Conservation (phyloP, 2,113 vertebrate species). For the Semnornis frantzii region DNA sequence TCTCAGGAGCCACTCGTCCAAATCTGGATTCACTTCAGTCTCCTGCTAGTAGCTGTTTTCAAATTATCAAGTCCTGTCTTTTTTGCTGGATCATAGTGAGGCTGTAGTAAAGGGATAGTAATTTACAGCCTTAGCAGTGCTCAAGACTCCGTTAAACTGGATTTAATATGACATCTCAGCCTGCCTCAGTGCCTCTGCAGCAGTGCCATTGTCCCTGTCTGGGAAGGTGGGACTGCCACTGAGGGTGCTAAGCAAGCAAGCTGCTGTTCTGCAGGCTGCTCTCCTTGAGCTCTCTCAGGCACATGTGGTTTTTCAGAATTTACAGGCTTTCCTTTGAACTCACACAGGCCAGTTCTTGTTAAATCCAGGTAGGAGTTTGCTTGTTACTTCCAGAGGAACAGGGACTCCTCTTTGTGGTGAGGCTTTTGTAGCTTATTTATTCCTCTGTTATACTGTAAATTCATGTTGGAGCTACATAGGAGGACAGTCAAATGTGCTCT, state of each 20-base stretch:
- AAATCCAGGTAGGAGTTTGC: neutral
- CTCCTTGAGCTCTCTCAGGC: neutral
- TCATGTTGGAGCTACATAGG: neutral
- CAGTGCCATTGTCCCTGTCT: neutral
- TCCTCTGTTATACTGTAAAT: neutral
- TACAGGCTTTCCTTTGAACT: neutral
- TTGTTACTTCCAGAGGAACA: neutral
- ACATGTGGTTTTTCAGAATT: neutral
- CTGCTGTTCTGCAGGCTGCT: neutral
- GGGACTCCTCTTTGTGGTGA: neutral
- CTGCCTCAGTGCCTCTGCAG: neutral
- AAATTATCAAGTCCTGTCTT: neutral
- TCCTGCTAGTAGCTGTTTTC: neutral
- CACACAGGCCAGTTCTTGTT: neutral
- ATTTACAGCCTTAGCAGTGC: neutral
- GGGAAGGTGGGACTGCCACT: neutral
- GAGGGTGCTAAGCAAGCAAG: neutral
- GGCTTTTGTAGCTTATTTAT: neutral
- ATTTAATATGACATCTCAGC: neutral
- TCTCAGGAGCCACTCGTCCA: neutral
- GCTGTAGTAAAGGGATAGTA: neutral
- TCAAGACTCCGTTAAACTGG: neutral
- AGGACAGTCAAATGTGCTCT: neutral
- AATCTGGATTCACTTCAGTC: neutral
- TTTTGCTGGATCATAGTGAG: neutral